phyloP scores from a whole-genome alignment of 2,797 vertebrate genomes.

The Acestrorhynchus altus region DNA sequence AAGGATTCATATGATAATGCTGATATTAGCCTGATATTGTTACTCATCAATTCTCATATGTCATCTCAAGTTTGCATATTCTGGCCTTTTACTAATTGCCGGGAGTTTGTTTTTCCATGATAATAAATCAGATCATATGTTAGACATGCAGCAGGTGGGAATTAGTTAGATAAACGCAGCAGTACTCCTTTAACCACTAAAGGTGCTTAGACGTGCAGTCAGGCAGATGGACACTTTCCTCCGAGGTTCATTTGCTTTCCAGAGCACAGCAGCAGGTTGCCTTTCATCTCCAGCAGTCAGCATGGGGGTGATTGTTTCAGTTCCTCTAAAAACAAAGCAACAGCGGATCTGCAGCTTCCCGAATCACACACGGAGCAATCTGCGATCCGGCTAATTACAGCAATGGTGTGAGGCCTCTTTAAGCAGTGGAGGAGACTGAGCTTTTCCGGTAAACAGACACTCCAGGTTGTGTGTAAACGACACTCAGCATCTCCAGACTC shows the following conservation, averaged over 20 bases:
- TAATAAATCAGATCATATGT: background rate
- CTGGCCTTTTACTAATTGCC: background rate
- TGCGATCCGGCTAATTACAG: conserved; percentile 45
- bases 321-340: conserved; percentile 21
- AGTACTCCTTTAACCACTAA: conserved; percentile 24
- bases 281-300: conserved; percentile 39
- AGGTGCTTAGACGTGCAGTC: conserved; percentile 30
- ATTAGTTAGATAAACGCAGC: background rate
- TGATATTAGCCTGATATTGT: too few relatives aligned
- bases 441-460: conserved; percentile 49
- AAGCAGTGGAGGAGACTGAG: conserved; percentile 28
- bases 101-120: background rate
- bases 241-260: conserved; percentile 14
- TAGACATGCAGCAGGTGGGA: background rate
- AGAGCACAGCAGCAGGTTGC: conserved; percentile 1
- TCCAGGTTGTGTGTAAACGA: conserved; percentile 50
- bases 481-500: conserved; percentile 37
- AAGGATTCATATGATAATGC: too few relatives aligned
- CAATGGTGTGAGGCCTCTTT: conserved; percentile 20
- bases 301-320: conserved; percentile 33
- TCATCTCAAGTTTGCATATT: background rate
- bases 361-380: conserved; percentile 35
- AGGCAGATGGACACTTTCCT: conserved; percentile 33
- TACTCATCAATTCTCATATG: background rate
- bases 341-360: conserved; percentile 36